A percentile compares a stretch with the other conserved stretches of the same genome.
These are phyloP conservation scores for Pherbina coryleti DNA, from an alignment of 2,888 invertebrate species.

Conservation along the genomic window DNA sequence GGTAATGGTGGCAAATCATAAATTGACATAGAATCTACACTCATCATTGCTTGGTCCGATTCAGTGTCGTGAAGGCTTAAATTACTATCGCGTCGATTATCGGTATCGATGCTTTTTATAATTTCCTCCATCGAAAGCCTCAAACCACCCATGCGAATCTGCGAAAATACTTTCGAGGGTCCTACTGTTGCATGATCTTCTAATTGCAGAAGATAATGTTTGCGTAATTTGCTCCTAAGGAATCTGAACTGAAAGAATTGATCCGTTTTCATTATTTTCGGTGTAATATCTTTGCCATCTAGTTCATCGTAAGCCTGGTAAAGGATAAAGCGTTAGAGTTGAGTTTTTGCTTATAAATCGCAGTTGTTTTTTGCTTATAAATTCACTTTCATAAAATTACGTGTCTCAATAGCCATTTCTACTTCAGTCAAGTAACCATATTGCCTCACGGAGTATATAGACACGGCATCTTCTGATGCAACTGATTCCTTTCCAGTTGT, in stretches of 20 bases:
- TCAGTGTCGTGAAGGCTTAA: not conserved
- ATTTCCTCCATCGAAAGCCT: constrained; percentile 59
- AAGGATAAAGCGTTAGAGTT: not conserved
- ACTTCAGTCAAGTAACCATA: constrained; percentile 13
- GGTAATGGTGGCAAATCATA: not conserved
- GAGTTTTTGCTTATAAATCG: not conserved
- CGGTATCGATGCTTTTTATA: constrained; percentile 38
- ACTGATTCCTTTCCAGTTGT: too few relatives aligned
- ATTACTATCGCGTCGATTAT: not conserved
- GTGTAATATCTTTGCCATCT: constrained; percentile 56
- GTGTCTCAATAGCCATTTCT: not conserved
- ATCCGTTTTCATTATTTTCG: constrained; percentile 49
- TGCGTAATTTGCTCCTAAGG: constrained; percentile 43
- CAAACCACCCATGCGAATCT: constrained; percentile 50
- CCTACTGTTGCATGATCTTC: not conserved
- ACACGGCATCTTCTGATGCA: not conserved
- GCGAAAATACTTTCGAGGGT: not conserved
- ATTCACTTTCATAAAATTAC: constrained; percentile 7
- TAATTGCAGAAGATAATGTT: not conserved
- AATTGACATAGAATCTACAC: not conserved
- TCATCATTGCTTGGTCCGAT: not conserved
- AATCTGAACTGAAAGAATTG: constrained; percentile 46
- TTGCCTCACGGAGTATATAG: not conserved
- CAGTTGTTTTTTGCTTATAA: not conserved
- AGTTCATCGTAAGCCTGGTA: constrained; percentile 51